Conservation (phyloP, 2,113 vertebrate species). For the Eurypyga helias region DNA sequence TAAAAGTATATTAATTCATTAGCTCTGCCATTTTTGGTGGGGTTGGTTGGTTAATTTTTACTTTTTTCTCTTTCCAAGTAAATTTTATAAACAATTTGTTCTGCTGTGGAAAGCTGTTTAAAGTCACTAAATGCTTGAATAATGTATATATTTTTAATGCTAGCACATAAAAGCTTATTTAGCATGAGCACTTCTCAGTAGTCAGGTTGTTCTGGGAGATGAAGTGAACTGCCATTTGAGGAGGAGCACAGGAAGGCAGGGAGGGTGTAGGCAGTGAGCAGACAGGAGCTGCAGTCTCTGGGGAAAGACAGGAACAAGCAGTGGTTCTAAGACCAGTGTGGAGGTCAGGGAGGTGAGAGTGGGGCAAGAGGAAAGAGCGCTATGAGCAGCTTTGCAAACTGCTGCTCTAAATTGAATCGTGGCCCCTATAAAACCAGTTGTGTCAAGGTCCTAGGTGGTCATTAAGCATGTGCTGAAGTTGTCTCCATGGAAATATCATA, state of each 20-base stretch:
- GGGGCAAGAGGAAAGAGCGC: not conserved
- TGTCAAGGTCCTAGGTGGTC: not conserved
- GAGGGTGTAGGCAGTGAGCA: not conserved
- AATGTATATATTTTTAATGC: not conserved
- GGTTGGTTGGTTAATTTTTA: rapidly evolving
- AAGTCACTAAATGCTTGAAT: not conserved
- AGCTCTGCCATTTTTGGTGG: not conserved
- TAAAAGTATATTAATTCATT: not conserved
- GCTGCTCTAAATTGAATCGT: not conserved
- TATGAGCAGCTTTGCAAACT: not conserved
- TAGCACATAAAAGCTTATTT: not conserved
- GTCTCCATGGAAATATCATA: not conserved
- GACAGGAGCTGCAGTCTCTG: not conserved
- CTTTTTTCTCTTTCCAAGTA: not conserved
- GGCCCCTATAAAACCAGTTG: not conserved
- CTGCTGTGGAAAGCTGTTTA: not conserved
- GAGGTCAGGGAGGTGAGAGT: not conserved
- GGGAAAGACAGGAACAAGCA: not conserved
- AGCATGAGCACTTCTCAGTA: not conserved
- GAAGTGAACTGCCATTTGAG: not conserved
- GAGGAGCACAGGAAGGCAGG: not conserved
- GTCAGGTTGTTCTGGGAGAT: not conserved
- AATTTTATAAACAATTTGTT: not conserved
- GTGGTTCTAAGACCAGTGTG: not conserved
- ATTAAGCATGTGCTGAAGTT: not conserved